phyloP scores from a whole-genome alignment of 1,140 invertebrate genomes.

The Mylabris phalerata region DNA sequence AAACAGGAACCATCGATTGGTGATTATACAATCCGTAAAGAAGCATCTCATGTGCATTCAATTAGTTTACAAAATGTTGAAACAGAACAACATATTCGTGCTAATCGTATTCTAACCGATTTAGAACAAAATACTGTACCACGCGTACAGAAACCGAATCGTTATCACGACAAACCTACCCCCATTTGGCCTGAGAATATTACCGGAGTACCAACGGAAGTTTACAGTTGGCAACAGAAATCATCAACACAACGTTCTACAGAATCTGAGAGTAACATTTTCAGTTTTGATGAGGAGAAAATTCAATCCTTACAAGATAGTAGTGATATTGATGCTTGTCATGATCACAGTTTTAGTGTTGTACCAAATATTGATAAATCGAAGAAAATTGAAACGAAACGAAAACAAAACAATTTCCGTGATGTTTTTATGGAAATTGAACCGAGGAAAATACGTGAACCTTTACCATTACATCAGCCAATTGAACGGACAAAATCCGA shows the following conservation, averaged over 20 bases:
- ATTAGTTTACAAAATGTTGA: constrained; percentile 61
- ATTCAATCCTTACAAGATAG: constrained; percentile 53
- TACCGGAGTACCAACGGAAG: constrained; percentile 47
- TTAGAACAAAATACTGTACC: constrained; percentile 38
- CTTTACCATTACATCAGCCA: constrained; percentile 51
- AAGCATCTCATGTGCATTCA: constrained; percentile 54
- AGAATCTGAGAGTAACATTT: constrained; percentile 50
- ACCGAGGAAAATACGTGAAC: constrained; percentile 32
- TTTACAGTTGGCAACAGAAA: constrained; percentile 31
- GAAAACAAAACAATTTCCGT: constrained; percentile 25
- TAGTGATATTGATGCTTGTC: constrained; percentile 28
- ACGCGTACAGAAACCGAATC: constrained; percentile 26
- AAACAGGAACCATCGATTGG: constrained; percentile 9
- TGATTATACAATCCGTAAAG: constrained; percentile 37
- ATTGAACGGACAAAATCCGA: constrained; percentile 79
- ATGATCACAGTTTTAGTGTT: constrained; percentile 32
- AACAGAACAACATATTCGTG: constrained; percentile 52
- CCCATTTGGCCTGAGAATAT: constrained; percentile 54
- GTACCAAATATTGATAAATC: constrained; percentile 33
- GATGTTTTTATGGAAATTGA: constrained; percentile 41
- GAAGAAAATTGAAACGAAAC: constrained; percentile 25
- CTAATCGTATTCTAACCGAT: constrained; percentile 29
- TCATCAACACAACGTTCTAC: constrained; percentile 32
- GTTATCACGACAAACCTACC: constrained; percentile 35
- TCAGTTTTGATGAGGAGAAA: constrained; percentile 63